Base-by-base conservation (phyloP, 2,888 invertebrate species). In the Acrobasis repandana region DNA sequence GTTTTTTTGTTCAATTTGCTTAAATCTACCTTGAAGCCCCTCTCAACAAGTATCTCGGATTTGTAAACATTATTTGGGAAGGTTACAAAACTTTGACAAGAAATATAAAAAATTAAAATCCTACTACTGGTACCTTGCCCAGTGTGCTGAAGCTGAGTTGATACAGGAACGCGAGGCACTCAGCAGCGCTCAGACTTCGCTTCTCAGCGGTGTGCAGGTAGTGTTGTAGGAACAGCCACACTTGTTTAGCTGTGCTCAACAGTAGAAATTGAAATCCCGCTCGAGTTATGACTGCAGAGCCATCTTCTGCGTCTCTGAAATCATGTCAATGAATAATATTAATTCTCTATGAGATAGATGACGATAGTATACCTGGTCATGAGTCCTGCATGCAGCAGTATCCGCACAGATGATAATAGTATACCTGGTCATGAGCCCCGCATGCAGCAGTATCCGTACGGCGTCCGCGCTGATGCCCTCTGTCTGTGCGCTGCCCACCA, bases 201-300 rank as follows among this genome's bases (percentile, higher is more conserved):
- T 95, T 95, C 87, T 97, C 96, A 8, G 98, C 97, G 0, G 98
- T 98, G 76, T 98, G 98, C 66, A 99, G 92, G 88, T 99, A 99
- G 83, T 98, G 98, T 33, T 99, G 94, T 78, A 99, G 96, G 88
- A 99, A 99, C 85, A 98, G 96, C 99, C 99, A 99, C 47, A 99
- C 96, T 81, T 98, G 98, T 51, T 98, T 96, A 10, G 97, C 95
- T 0, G 98, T 97, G 80, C 98, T 98, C 64, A 99, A 93, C 20
- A 99, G 93, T 18, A 99, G 92, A 86, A 99, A 99, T 89, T 99
- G 99, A 87, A 99, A 99, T 0, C 99, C 99, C 67, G 97, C 96
- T 66, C 97, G 95, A 0, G 99, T 99, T 67, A 99, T 99, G 15
- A 96, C 95, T 1, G 95, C 96, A 65, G 95, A 96, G 0, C 97